These are phyloP conservation scores for Seriola aureovittata DNA, from an alignment of 2,113 vertebrate species.

Conservation along the genomic window DNA sequence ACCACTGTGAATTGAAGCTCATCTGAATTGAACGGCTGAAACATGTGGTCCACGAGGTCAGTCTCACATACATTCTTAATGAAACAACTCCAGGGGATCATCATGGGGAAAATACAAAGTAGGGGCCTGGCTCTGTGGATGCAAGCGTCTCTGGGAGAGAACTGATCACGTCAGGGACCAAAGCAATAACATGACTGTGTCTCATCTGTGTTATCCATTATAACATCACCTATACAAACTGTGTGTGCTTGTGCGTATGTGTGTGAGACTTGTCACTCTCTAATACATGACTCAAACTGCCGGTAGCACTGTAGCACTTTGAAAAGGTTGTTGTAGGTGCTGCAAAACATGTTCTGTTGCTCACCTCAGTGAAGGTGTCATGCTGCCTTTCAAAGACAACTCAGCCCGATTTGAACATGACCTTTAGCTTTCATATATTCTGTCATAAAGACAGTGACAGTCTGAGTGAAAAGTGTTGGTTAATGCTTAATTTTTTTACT, in stretches of 20 bases:
- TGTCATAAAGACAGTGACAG: neutral
- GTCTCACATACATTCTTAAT: conserved; percentile 48
- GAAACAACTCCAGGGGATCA: conserved; percentile 14
- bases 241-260: conserved; percentile 3
- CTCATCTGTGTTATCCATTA: conserved; percentile 4
- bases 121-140: neutral
- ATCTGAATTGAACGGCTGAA: conserved; percentile 43
- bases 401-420: neutral
- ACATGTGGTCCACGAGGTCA: conserved; percentile 43
- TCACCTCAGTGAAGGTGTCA: conserved; percentile 17
- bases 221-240: neutral
- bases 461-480: conserved; percentile 1
- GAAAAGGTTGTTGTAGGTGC: conserved; percentile 35
- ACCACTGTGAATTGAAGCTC: conserved; percentile 22
- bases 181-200: neutral
- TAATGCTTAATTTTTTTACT: neutral
- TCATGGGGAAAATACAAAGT: conserved; percentile 3
- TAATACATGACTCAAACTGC: conserved; percentile 24
- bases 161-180: neutral
- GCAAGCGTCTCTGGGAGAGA: neutral
- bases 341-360: conserved; percentile 26
- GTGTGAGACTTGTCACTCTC: neutral
- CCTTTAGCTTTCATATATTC: conserved; percentile 35
- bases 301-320: neutral
- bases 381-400: conserved; percentile 29